Percentiles rank a stretch among this genome's conserved stretches.
Conservation (phyloP, 2,797 vertebrate species). For the Tapirus indicus region DNA sequence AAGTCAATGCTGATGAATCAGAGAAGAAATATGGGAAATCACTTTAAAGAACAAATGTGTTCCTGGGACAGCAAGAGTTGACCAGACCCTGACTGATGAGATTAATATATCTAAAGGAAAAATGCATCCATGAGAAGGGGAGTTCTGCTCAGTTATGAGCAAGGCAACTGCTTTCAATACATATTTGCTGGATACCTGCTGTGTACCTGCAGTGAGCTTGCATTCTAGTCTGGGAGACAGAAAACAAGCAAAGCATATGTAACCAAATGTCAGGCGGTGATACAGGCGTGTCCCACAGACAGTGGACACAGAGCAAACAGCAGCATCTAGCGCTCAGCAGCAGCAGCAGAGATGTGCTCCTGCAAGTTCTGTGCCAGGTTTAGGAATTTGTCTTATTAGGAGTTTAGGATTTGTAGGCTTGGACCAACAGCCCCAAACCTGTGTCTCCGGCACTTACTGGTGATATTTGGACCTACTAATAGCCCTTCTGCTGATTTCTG, state of each 20-base stretch:
- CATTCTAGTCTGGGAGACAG: background rate
- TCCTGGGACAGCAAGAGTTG: background rate
- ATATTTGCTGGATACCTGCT: background rate
- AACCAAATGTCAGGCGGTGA: background rate
- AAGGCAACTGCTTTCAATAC: background rate
- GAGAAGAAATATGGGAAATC: slow-evolving; percentile 50
- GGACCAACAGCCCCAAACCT: background rate
- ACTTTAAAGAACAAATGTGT: background rate
- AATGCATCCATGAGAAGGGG: background rate
- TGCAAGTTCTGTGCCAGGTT: background rate
- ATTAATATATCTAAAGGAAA: background rate
- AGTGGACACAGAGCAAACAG: background rate
- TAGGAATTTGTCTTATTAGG: background rate
- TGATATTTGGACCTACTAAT: background rate
- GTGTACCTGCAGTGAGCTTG: background rate
- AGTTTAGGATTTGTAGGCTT: too few species aligned
- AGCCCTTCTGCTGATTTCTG: background rate
- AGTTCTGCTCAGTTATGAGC: background rate
- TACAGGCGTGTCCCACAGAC: accelerated
- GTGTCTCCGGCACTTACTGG: background rate
- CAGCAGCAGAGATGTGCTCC: background rate
- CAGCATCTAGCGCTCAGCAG: background rate
- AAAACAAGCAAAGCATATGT: background rate
- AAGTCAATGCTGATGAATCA: slow-evolving; percentile 30
- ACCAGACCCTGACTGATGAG: background rate